Evolutionary conservation across 2,113 vertebrate genomes (phyloP).

Genomic region (Cynopterus brachyotis): DNA sequence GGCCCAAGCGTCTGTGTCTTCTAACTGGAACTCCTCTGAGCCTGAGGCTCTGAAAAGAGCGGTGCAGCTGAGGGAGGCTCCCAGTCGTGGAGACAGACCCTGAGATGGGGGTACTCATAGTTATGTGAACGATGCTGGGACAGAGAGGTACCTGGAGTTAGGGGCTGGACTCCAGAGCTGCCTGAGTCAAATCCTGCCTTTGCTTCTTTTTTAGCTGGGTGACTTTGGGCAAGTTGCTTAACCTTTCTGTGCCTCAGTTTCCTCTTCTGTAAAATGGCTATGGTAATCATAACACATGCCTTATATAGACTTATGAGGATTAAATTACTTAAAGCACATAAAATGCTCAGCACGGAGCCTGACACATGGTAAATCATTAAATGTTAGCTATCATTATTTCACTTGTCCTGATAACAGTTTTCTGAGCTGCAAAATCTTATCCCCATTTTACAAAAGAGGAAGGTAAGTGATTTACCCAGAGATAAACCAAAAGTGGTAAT

Average conservation of each 20-base stretch:
- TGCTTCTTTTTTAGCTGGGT: not conserved
- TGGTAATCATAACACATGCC: not conserved
- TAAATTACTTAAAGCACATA: not conserved
- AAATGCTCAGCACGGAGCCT: not conserved
- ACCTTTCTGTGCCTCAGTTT: constrained; percentile 21
- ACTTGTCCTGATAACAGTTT: not conserved
- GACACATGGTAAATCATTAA: not conserved
- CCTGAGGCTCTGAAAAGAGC: constrained; percentile 13
- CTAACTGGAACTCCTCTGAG: constrained; percentile 47
- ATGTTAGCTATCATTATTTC: not conserved
- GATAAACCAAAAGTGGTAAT: not conserved
- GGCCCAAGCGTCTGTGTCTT: constrained; percentile 45
- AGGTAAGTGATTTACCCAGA: constrained; percentile 12
- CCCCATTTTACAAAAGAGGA: not conserved
- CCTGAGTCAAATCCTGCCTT: not conserved
- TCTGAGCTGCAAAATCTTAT: not conserved
- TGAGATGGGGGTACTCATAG: not conserved
- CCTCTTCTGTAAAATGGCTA: constrained; percentile 16
- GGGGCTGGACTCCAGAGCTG: not conserved
- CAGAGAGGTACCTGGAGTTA: not conserved
- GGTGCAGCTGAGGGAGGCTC: not conserved
- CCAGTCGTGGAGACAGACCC: not conserved
- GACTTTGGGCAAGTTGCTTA: constrained; percentile 38
- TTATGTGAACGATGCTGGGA: not conserved
- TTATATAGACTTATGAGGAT: not conserved